Evolutionary conservation across 2,113 vertebrate genomes (phyloP), one percentile per base, ranked within the genome.

Genomic region (Alligator sinensis): DNA sequence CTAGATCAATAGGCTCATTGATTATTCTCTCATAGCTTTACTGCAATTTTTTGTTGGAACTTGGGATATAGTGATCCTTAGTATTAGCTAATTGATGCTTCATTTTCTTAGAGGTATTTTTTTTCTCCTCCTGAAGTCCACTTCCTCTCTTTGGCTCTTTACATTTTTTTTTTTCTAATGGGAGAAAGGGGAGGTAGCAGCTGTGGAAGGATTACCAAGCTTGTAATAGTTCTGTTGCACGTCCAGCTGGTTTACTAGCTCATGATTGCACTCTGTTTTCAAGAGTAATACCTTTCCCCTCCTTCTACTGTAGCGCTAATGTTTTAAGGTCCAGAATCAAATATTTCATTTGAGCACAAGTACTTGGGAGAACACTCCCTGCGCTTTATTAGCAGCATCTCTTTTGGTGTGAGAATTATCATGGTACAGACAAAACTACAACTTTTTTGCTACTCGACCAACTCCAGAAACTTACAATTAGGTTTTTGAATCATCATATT

Each of bases 331-430:
- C 93, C 95, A 91, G 58, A 76, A 15, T 64, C 0, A 2, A 9
- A 3, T 47, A 86, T 91, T 94, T 90, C 84, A 82, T 11, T 0
- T 47, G 55, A 4, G 60, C 28, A 80, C 91, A 24, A 16, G 82
- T 4, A 0, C 21, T 82, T 74, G 93, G 60, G 75, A 57, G 80
- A 92, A 84, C 90, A 18, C 78, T 59, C 75, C 89, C 30, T 13
- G 2, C 80, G 77, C n/a, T 82, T 62, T 2, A 78, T 86, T 84
- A 64, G 87, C 82, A 38, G 64, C 4, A 47, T 18, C 87, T 61
- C 60, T 84, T 87, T 61, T 1, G 3, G 0, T 5, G 55, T 80
- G 77, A 92, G 0, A 0, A 28, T 82, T 47, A 38, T 11, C 30
- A 12, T 47, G 47, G 47, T 47, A 47, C 47, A 47, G 47, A 47